Evolutionary conservation across 2,888 invertebrate species (phyloP).

Genomic region (Himalopsyche japonica): DNA sequence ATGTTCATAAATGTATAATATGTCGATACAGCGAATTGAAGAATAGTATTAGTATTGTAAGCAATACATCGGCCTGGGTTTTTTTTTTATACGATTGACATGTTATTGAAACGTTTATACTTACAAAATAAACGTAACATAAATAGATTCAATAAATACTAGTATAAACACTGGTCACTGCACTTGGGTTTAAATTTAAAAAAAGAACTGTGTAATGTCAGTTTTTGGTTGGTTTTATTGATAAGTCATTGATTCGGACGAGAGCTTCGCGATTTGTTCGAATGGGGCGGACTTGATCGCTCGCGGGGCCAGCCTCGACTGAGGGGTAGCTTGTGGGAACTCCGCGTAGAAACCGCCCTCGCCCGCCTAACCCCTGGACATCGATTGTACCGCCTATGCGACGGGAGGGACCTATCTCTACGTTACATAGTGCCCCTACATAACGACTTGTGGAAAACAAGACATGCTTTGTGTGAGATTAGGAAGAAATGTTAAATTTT

Average conservation of each 20-base stretch:
- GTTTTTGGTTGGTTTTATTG: neutral
- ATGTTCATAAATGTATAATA: neutral
- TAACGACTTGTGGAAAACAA: neutral
- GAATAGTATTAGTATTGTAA: neutral
- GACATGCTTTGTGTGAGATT: neutral
- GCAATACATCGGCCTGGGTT: neutral
- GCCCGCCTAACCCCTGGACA: slow-evolving; percentile 14
- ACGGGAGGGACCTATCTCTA: neutral
- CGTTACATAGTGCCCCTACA: neutral
- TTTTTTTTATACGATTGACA: neutral
- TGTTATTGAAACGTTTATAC: neutral
- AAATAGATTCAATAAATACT: neutral
- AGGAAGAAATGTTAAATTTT: too few relatives aligned
- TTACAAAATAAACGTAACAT: neutral
- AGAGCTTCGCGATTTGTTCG: neutral
- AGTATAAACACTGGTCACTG: neutral
- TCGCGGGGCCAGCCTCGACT: neutral
- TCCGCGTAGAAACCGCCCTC: slow-evolving; percentile 1
- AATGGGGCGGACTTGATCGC: neutral
- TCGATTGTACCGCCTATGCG: slow-evolving; percentile 24
- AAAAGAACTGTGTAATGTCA: neutral
- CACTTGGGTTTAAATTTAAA: neutral
- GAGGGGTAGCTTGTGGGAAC: neutral
- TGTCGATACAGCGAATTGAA: neutral
- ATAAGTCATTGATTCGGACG: neutral